Evolutionary conservation across 2,113 vertebrate genomes (phyloP).

Genomic region (Phoenicopterus ruber): DNA sequence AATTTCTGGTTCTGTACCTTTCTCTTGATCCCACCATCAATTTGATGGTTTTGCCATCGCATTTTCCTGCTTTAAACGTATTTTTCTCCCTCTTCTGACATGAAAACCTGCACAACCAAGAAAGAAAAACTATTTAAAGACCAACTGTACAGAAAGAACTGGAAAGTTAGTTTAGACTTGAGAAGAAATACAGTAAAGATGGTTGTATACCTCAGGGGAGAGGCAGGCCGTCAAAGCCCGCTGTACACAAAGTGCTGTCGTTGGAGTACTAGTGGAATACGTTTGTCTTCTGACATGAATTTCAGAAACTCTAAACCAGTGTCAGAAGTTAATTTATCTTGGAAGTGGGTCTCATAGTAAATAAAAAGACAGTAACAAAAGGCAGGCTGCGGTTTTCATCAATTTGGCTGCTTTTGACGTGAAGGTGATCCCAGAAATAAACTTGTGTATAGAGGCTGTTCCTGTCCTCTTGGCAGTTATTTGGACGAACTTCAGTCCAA

Average conservation of each 20-base stretch:
- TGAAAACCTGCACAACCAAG: not conserved
- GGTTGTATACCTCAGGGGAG: not conserved
- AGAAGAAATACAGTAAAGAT: not conserved
- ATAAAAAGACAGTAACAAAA: not conserved
- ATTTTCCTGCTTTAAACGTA: not conserved
- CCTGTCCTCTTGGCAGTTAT: not conserved
- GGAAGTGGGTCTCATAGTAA: not conserved
- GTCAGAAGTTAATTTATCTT: not conserved
- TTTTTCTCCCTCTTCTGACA: not conserved
- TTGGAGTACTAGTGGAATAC: not conserved
- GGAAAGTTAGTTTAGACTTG: not conserved
- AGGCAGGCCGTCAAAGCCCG: not conserved
- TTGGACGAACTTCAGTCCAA: not conserved
- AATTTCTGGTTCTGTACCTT: not conserved
- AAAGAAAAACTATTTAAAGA: not conserved
- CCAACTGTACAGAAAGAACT: not conserved
- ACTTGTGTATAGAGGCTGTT: not conserved
- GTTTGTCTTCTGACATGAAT: not conserved
- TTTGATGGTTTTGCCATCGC: not conserved
- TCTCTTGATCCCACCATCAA: not conserved
- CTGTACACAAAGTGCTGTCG: not conserved
- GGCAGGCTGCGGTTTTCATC: not conserved
- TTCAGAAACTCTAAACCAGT: not conserved
- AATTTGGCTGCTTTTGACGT: not conserved
- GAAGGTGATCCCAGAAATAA: not conserved